Evolutionary conservation across 2,113 vertebrate genomes (phyloP).

Genomic region (Microcebus murinus): DNA sequence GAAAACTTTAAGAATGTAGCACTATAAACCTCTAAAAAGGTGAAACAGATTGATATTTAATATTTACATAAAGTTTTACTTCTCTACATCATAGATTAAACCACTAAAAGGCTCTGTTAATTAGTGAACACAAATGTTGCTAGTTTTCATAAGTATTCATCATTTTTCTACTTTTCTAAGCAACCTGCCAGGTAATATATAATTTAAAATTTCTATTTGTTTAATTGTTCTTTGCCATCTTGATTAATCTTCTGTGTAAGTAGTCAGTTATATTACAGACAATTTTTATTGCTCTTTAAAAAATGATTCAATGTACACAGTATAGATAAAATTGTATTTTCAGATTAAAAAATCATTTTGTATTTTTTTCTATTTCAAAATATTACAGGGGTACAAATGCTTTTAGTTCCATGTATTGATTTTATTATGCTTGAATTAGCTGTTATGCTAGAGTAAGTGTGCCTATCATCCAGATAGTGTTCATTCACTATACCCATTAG

Average conservation of each 20-base stretch:
- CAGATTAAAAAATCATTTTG: not conserved
- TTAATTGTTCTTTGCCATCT: slow-evolving; percentile 66
- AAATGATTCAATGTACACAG: not conserved
- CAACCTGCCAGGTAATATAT: slow-evolving; percentile 67
- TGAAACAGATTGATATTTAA: not conserved
- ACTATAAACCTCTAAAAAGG: not conserved
- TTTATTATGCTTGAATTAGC: no score
- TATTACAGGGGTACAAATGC: no score
- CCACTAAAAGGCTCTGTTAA: not conserved
- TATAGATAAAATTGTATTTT: not conserved
- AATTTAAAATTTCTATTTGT: slow-evolving; percentile 77
- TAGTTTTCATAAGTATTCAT: slow-evolving; percentile 16
- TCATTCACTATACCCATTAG: no score
- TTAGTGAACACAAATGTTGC: not conserved
- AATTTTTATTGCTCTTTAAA: slow-evolving; percentile 26
- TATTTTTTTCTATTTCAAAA: not conserved
- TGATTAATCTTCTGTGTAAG: slow-evolving; percentile 58
- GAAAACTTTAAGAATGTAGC: not conserved
- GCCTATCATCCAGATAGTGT: no score
- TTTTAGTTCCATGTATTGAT: no score
- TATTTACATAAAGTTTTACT: no score
- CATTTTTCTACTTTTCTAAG: slow-evolving; percentile 63
- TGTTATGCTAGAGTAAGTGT: no score
- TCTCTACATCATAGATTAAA: not conserved
- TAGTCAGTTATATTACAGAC: slow-evolving; percentile 43